Conservation (phyloP, 2,113 vertebrate species). For the Hyperopisus bebe region DNA sequence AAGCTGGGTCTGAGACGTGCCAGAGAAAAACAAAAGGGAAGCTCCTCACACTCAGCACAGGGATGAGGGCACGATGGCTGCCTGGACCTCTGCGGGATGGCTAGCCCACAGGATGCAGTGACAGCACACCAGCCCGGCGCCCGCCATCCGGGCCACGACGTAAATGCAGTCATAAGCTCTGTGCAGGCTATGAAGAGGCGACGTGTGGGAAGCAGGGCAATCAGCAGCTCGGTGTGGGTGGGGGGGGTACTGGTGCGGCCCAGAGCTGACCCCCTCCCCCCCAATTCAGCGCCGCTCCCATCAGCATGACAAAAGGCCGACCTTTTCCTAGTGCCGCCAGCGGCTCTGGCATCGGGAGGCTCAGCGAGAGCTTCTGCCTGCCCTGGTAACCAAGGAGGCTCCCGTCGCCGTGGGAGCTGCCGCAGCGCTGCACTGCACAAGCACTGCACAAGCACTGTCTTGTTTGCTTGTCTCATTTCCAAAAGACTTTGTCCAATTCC, state of each 20-base stretch:
- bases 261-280: neutral
- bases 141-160: neutral
- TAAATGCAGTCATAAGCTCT: conserved; percentile 20
- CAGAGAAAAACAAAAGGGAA: neutral
- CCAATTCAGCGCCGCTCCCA: conserved; percentile 18
- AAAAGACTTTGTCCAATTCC: neutral
- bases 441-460: neutral
- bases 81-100: neutral
- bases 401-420: neutral
- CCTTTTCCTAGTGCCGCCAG: conserved; percentile 23
- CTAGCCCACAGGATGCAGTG: neutral
- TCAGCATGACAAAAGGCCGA: conserved; percentile 50
- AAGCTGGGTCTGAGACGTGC: neutral
- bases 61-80: neutral
- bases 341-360: conserved; percentile 23
- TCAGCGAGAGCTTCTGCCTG: conserved; percentile 33
- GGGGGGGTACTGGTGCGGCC: neutral
- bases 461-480: neutral
- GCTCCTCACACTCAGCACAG: too few relatives aligned
- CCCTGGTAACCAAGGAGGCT: conserved; percentile 47
- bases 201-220: conserved; percentile 13
- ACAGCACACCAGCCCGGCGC: neutral
- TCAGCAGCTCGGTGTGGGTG: conserved; percentile 8
- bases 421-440: neutral
- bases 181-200: conserved; percentile 17